A percentile compares a stretch with the other conserved stretches of the same genome.
Evolutionary conservation across 1,140 invertebrate genomes (phyloP).

Genomic region (Lepidurus couesii): DNA sequence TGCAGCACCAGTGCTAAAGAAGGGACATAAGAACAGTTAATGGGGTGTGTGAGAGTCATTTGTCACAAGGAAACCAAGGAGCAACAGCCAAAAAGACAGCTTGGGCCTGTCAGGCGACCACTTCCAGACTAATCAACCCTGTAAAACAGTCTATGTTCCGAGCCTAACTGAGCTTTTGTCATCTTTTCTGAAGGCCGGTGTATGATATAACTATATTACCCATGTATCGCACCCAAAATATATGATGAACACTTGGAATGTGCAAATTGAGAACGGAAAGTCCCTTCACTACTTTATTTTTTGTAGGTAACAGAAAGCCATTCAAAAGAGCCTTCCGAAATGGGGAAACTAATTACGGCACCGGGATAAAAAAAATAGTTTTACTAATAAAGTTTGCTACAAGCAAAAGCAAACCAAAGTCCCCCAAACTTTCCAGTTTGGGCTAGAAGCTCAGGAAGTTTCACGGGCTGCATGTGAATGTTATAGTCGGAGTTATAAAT

Average conservation of each 20-base stretch:
- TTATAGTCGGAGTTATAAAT: not conserved
- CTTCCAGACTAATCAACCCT: slow-evolving; percentile 13
- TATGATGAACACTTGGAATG: no score
- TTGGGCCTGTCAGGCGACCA: slow-evolving; percentile 16
- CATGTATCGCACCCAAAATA: not conserved
- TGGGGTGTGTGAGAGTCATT: slow-evolving; percentile 18
- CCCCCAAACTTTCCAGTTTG: no score
- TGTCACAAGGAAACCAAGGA: slow-evolving; percentile 4
- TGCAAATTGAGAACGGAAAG: no score
- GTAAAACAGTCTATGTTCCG: not conserved
- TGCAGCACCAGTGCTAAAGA: not conserved
- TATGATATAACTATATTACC: not conserved
- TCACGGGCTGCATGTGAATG: not conserved
- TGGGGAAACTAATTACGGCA: no score
- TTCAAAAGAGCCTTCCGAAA: no score
- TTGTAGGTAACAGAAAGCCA: no score
- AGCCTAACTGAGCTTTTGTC: not conserved
- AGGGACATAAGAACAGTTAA: slow-evolving; percentile 11
- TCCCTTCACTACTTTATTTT: no score
- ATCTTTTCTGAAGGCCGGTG: not conserved
- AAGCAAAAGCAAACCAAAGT: no score
- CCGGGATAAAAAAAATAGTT: no score
- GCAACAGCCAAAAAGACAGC: slow-evolving; percentile 10
- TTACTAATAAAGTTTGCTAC: no score
- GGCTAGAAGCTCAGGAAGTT: no score